Conservation (phyloP, 2,113 vertebrate genomes). For the Benitochromis conjunctus region DNA sequence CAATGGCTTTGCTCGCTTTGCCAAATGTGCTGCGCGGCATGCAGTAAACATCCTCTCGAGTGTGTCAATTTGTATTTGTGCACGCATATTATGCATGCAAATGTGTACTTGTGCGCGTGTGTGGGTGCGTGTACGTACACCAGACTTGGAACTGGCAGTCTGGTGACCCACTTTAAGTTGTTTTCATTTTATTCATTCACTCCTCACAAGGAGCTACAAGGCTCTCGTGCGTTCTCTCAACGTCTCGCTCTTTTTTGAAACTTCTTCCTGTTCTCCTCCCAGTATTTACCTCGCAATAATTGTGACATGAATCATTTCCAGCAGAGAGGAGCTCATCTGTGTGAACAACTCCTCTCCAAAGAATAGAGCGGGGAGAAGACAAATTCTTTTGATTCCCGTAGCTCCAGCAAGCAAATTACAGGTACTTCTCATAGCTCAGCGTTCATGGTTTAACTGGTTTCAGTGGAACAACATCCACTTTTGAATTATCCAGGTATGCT, state of each 20-base stretch:
- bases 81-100: background rate
- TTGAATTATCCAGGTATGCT: background rate
- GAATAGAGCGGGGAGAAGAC: background rate
- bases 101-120: background rate
- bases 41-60: conserved; percentile 11
- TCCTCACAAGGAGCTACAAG: background rate
- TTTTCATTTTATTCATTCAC: conserved; percentile 46
- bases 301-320: conserved; percentile 57
- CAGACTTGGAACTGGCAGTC: conserved; percentile 6
- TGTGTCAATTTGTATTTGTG: background rate
- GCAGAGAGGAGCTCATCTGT: conserved; percentile 37
- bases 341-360: background rate
- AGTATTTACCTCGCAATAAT: conserved; percentile 57
- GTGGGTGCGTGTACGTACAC: background rate
- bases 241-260: background rate
- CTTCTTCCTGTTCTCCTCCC: conserved; percentile 26
- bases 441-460: background rate
- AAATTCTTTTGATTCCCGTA: conserved; percentile 1
- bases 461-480: background rate
- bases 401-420: background rate
- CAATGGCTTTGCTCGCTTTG: conserved; percentile 1
- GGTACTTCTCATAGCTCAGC: background rate
- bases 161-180: conserved; percentile 59
- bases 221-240: background rate
- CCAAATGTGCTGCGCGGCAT: background rate